phyloP scores from a whole-genome alignment of 2,888 invertebrate genomes.

The Leptinotarsa tumamoca region DNA sequence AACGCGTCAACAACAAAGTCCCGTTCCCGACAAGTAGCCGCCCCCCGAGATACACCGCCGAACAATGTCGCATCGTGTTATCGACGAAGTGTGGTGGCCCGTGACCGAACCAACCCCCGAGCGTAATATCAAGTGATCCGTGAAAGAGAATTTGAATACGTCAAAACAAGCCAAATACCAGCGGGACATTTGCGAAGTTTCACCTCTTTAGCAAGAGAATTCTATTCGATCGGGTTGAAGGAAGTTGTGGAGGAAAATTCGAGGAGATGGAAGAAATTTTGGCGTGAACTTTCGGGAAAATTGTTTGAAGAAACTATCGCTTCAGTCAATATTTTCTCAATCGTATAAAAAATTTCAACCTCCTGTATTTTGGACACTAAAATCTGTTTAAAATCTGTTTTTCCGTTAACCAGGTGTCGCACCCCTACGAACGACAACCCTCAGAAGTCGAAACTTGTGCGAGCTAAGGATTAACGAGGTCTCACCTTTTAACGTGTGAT shows the following conservation, averaged over 20 bases:
- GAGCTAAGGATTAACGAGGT: too few relatives aligned
- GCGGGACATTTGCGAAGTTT: slow-evolving; percentile 29
- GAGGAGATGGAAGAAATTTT: background rate
- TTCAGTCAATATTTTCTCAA: too few relatives aligned
- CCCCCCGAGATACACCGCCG: background rate
- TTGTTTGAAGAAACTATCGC: too few relatives aligned
- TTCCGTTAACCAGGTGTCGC: too few relatives aligned
- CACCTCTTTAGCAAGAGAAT: slow-evolving; percentile 16
- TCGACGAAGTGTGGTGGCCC: slow-evolving; percentile 16
- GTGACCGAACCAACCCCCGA: slow-evolving; percentile 8
- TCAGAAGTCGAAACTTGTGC: too few relatives aligned
- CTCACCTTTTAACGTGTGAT: too few relatives aligned
- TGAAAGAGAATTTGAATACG: slow-evolving; percentile 39
- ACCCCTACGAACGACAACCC: too few relatives aligned
- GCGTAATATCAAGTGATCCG: slow-evolving; percentile 32
- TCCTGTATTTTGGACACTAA: too few relatives aligned
- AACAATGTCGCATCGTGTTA: slow-evolving; percentile 43
- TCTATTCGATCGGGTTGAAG: background rate
- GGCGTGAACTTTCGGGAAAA: background rate
- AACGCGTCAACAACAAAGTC: background rate
- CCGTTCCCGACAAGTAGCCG: background rate
- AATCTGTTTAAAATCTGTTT: too few relatives aligned
- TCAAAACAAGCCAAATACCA: slow-evolving; percentile 39
- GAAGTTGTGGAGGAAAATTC: slow-evolving; percentile 3
- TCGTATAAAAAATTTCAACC: too few relatives aligned